phyloP scores from a whole-genome alignment of 2,888 invertebrate species.

The Conops quadrifasciatus region DNA sequence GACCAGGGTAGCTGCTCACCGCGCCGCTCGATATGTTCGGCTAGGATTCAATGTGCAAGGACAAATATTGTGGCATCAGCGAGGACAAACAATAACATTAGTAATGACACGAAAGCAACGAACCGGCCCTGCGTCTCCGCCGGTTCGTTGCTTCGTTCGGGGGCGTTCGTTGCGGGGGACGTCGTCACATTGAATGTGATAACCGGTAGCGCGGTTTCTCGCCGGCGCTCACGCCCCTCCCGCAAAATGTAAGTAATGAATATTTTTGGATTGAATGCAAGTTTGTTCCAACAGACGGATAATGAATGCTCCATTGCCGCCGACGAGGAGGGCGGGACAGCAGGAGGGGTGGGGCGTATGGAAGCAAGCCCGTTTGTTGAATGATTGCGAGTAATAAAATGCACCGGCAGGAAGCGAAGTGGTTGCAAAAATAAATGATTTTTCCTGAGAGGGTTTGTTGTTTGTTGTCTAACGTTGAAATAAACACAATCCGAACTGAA shows the following conservation, averaged over 20 bases:
- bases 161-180: neutral
- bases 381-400: conserved; percentile 47
- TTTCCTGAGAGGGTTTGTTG: conserved; percentile 21
- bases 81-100: conserved; percentile 21
- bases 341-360: neutral
- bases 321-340: neutral
- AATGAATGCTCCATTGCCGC: neutral
- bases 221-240: conserved; percentile 2
- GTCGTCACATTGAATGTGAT: conserved; percentile 2
- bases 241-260: conserved; percentile 38
- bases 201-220: conserved; percentile 30
- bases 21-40: neutral
- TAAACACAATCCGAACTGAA: neutral
- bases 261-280: conserved; percentile 37
- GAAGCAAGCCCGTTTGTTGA: conserved; percentile 37
- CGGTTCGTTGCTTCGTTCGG: neutral
- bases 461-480: neutral
- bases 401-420: conserved; percentile 38
- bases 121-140: too few relatives aligned
- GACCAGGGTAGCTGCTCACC: conserved; percentile 17
- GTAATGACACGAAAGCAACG: conserved; percentile 20
- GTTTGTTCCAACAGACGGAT: conserved; percentile 28
- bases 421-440: conserved; percentile 42
- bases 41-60: conserved; percentile 29
- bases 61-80: conserved; percentile 35